phyloP scores from a whole-genome alignment of 2,113 vertebrate species.

The Gadus macrocephalus region DNA sequence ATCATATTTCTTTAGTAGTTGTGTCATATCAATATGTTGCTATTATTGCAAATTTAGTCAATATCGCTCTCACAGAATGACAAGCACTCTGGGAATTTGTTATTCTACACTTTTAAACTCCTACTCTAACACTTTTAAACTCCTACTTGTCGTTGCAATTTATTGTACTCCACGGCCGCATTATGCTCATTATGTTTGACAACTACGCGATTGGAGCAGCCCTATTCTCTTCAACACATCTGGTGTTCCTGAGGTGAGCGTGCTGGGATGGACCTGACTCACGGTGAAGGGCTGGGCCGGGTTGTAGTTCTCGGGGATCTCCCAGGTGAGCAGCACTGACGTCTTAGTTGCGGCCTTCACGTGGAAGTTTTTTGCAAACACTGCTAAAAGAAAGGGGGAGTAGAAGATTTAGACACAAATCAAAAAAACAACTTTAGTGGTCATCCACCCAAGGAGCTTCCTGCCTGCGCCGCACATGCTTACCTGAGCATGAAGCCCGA shows the following conservation, averaged over 20 bases:
- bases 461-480: conserved; percentile 49
- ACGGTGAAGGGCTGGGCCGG: conserved; percentile 98
- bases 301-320: conserved; percentile 98
- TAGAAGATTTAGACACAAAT: conserved; percentile 82
- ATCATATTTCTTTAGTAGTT: too few species aligned
- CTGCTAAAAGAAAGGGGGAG: conserved; percentile 96
- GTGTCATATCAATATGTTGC: too few species aligned
- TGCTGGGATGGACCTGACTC: conserved; percentile 59
- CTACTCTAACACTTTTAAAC: too few species aligned
- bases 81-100: too few species aligned
- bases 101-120: too few species aligned
- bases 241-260: background rate
- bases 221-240: too few species aligned
- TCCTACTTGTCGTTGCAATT: too few species aligned
- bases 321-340: conserved; percentile 94
- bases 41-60: too few species aligned
- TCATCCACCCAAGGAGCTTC: conserved; percentile 11
- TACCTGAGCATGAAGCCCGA: conserved; percentile 64
- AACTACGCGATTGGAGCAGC: too few species aligned
- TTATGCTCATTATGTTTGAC: too few species aligned
- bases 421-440: background rate
- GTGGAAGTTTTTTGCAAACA: conserved; percentile 99
- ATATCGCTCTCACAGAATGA: too few species aligned
- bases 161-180: too few species aligned
- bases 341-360: conserved; percentile 99